Evolutionary conservation across 2,113 vertebrate species (phyloP), one percentile per base, ranked within the genome.

Genomic region (Hepsetus odoe): DNA sequence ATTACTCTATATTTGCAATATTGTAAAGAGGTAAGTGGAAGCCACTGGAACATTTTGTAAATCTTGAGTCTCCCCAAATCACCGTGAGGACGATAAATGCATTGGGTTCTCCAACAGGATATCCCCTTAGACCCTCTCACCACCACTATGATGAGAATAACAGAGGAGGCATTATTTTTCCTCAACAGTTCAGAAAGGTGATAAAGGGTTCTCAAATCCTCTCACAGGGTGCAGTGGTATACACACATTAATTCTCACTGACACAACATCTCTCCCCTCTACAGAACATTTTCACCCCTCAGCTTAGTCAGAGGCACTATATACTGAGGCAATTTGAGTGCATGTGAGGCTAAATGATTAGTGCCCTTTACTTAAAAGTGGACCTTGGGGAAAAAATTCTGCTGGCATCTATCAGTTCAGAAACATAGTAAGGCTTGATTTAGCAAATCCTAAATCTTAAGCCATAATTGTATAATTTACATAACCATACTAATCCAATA

Each of bases 111-210:
- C 95, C 93, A 88, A 93, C 95, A 98, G 95, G 95, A 98, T 96
- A 95, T 96, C 95, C 95, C 95, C 90, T 95, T 93, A 95, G 96
- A 95, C 94, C 87, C 87, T 92, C 88, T 96, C 93, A 89, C 95
- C 93, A 93, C 90, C 92, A 94, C 92, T 86, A 91, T 97, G 94
- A 98, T 97, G 96, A 96, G 95, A 93, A 96, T 96, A 98, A 95
- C 97, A 99, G 96, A 96, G 89, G 87, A 90, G 87, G 90, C 92
- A 93, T 95, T 94, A 93, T 93, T 93, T 93, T 95, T 95, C 91
- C 93, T 94, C 94, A 94, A 93, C 93, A 93, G 95, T 86, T 94
- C 90, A 88, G 92, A 91, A 92, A 95, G 94, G 96, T 95, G 95
- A 95, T 96, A 92, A 92, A 96, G 94, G 92, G 90, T 92, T 94